These are phyloP conservation scores for Petrosia ficiformis DNA, from an alignment of 37 sponge, comb jelly and placozoan genomes.

Conservation along the genomic window DNA sequence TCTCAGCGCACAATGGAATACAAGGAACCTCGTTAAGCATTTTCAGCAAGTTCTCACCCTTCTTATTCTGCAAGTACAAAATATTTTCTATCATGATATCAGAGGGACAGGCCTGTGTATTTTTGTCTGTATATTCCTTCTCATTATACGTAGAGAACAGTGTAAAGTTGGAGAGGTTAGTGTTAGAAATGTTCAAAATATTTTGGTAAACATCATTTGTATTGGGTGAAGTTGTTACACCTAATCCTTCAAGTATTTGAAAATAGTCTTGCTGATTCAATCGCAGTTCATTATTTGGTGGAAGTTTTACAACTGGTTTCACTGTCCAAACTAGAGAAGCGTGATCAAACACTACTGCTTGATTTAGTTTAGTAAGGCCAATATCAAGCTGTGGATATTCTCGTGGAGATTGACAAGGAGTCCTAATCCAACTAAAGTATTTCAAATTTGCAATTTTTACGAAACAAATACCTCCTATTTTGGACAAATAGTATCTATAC, in stretches of 20 bases:
- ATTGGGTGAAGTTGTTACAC: neutral
- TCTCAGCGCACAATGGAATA: neutral
- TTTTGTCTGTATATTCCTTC: neutral
- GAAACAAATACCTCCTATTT: slow-evolving; percentile 17
- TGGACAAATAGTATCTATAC: neutral
- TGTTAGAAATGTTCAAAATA: neutral
- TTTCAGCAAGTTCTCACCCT: neutral
- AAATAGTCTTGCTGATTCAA: neutral
- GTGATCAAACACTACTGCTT: neutral
- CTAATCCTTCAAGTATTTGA: neutral
- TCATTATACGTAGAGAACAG: neutral
- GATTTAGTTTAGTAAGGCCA: slow-evolving; percentile 2
- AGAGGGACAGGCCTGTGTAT: neutral
- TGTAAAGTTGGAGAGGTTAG: neutral
- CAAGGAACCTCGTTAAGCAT: neutral
- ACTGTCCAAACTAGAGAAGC: slow-evolving; percentile 13
- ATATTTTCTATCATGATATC: neutral
- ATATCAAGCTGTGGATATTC: neutral
- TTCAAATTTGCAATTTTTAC: neutral
- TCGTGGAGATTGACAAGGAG: neutral
- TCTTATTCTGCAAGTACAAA: neutral
- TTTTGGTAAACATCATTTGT: neutral
- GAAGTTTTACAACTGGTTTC: slow-evolving; percentile 16
- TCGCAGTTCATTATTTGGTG: neutral
- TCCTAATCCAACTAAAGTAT: slow-evolving; percentile 1